Percentiles rank a stretch among this genome's conserved stretches.
phyloP scores from a whole-genome alignment of 1,140 invertebrate genomes.

The Mylabris phalerata region DNA sequence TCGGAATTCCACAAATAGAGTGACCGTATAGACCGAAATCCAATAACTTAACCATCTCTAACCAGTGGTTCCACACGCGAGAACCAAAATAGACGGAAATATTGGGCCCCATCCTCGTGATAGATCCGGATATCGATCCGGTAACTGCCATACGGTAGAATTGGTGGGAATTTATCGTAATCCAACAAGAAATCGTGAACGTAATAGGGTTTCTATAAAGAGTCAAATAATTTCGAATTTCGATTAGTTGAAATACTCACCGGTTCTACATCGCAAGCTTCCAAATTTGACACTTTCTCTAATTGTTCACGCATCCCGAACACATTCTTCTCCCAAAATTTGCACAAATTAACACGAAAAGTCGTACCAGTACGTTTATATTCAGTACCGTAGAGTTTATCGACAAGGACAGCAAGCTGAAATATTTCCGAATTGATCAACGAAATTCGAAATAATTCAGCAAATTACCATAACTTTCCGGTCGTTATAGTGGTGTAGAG shows the following conservation, averaged over 20 bases:
- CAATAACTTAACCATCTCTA: no score
- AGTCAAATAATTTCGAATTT: not conserved
- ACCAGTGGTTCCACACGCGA: no score
- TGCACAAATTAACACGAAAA: not conserved
- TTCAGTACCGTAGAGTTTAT: conserved; percentile 7
- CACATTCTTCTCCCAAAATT: conserved; percentile 2
- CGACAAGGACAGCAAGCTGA: not conserved
- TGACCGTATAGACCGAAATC: no score
- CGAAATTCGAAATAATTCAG: not conserved
- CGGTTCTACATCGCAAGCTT: conserved; percentile 2
- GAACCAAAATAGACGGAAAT: no score
- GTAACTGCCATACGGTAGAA: no score
- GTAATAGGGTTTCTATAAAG: not conserved
- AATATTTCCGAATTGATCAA: not conserved
- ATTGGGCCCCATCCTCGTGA: no score
- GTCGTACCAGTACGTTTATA: conserved; percentile 2
- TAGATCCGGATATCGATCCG: no score
- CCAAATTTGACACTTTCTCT: not conserved
- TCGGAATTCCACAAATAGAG: no score
- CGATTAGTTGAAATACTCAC: not conserved
- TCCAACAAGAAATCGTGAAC: conserved; percentile 1
- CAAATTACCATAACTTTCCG: conserved; percentile 3
- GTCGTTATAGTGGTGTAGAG: not conserved
- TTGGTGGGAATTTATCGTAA: not conserved
- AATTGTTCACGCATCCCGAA: conserved; percentile 1